Conservation (phyloP, 1,140 invertebrate species). For the Diabrotica virgifera region DNA sequence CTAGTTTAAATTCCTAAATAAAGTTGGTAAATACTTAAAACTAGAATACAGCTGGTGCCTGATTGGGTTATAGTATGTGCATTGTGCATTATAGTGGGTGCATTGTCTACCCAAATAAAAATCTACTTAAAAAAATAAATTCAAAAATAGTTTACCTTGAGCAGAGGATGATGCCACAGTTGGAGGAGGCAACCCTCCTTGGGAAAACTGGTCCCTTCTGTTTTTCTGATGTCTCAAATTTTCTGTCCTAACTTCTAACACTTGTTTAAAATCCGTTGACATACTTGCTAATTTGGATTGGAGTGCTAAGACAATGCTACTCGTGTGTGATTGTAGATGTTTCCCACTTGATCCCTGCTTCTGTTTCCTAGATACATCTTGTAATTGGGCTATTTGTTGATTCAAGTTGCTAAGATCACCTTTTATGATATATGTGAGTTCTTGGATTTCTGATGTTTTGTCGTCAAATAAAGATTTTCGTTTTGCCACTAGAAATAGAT, state of each 20-base stretch:
- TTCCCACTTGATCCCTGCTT: conserved; percentile 62
- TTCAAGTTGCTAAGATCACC: conserved; percentile 93
- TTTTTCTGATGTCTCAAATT: conserved; percentile 95
- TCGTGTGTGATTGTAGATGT: conserved; percentile 92
- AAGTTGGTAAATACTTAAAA: too few species aligned
- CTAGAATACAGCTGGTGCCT: too few species aligned
- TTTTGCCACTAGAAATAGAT: conserved; percentile 79
- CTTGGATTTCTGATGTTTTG: conserved; percentile 91
- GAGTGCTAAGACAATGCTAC: conserved; percentile 88
- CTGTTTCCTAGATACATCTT: conserved; percentile 73
- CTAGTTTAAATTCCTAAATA: too few species aligned
- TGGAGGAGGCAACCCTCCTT: conserved; percentile 72
- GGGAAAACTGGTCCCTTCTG: conserved; percentile 91
- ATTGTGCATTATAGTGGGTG: too few species aligned
- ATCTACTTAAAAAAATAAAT: too few species aligned
- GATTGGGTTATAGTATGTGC: too few species aligned
- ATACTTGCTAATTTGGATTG: conserved; percentile 95
- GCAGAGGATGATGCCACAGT: conserved; percentile 29
- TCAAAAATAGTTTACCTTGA: conserved; percentile 26
- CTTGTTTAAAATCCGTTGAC: conserved; percentile 95
- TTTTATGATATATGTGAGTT: conserved; percentile 97
- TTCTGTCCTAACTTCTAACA: conserved; percentile 83
- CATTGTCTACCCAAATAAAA: too few species aligned
- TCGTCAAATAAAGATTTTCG: conserved; percentile 97
- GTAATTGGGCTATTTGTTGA: conserved; percentile 88